phyloP scores from a whole-genome alignment of 2,888 invertebrate species.

The Gasteruption jaculator region DNA sequence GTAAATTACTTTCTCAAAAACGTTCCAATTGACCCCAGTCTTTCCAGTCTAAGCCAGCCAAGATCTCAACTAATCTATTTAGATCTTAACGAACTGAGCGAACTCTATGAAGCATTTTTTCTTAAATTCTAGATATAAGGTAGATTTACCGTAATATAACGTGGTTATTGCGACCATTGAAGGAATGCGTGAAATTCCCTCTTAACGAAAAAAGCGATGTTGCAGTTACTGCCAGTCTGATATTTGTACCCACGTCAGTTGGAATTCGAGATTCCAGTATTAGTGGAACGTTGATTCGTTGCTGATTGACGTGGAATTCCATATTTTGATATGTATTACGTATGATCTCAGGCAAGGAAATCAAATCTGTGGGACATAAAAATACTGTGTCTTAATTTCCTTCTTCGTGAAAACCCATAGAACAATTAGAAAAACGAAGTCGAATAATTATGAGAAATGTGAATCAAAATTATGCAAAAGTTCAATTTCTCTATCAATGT shows the following conservation, averaged over 20 bases:
- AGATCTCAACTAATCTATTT: too few species aligned
- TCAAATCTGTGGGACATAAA: conserved; percentile 34
- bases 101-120: too few species aligned
- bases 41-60: too few species aligned
- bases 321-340: conserved; percentile 42
- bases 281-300: conserved; percentile 57
- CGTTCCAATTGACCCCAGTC: too few species aligned
- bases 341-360: conserved; percentile 37
- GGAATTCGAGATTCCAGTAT: conserved; percentile 55
- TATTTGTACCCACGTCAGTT: conserved; percentile 62
- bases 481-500: background rate
- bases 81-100: too few species aligned
- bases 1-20: too few species aligned
- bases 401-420: background rate
- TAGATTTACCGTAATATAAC: conserved; percentile 62
- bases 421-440: conserved; percentile 1
- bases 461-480: background rate
- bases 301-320: conserved; percentile 54
- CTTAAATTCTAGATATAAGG: too few species aligned
- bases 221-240: conserved; percentile 56
- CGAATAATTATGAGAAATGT: conserved; percentile 5
- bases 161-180: conserved; percentile 55
- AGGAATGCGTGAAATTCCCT: conserved; percentile 65
- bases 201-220: conserved; percentile 62
- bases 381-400: background rate